Base-by-base conservation (phyloP, 2,113 vertebrate genomes). In the Verasper variegatus region DNA sequence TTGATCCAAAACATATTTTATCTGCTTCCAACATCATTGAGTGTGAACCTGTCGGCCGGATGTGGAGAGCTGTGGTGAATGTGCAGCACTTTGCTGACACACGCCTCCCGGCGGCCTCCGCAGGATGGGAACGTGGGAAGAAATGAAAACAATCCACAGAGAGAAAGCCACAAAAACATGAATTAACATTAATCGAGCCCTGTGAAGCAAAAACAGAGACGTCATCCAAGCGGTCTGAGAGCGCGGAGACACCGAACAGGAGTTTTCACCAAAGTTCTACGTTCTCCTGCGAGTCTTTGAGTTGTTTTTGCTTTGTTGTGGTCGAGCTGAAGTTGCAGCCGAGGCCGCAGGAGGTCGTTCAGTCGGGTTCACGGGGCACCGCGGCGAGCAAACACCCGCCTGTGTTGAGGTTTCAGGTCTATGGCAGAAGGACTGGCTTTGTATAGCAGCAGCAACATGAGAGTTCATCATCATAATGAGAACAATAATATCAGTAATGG, bases 361-460 rank as follows among this genome's bases (percentile, higher is more conserved):
- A 54, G 56, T 87, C 78, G 57, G 78, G 82, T 87, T 89, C 77
- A 31, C 51, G 82, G 14, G 86, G 82, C 82, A 62, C 85, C 74
- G 82, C 12, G 75, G 84, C 82, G 69, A 67, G 68, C 78, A 59
- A 68, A 71, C 74, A 58, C 56, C 81, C 70, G 23, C 74, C 84
- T 76, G 55, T 35, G 65, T 91, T 95, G 95, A 95, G 95, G 95
- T 95, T 94, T 93, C 87, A 92, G 93, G 92, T 94, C 92, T 93
- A 94, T 94, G 92, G 93, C 89, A 91, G 90, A 93, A 94, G 85
- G 90, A 94, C 91, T 83, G 80, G 86, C 79, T 91, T 83, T 67
- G 70, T 73, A 89, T 94, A 95, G 93, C 94, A 95, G 94, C 95
- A 94, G 91, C 89, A 75, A 83, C 88, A 90, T 88, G 82, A 90